phyloP scores from a whole-genome alignment of 2,888 invertebrate species.

The Patella pellucida region DNA sequence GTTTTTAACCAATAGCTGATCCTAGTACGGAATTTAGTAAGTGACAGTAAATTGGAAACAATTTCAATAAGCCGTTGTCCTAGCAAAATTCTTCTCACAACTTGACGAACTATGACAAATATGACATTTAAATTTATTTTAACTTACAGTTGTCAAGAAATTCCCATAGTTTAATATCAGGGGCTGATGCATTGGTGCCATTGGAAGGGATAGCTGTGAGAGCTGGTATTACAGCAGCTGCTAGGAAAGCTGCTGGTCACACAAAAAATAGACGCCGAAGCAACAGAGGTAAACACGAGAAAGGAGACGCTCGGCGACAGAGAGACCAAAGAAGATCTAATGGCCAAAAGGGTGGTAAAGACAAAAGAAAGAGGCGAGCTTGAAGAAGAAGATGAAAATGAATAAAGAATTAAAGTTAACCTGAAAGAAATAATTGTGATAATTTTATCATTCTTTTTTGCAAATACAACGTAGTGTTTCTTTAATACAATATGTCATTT shows the following conservation, averaged over 20 bases:
- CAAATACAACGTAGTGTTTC: too few relatives aligned
- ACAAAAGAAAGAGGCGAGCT: neutral
- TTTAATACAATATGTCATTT: too few relatives aligned
- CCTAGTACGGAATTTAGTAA: too few relatives aligned
- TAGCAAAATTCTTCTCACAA: too few relatives aligned
- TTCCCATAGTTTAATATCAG: neutral
- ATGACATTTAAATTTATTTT: neutral
- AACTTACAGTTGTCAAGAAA: neutral
- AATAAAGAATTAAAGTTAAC: too few relatives aligned
- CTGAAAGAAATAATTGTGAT: too few relatives aligned
- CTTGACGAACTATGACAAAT: too few relatives aligned
- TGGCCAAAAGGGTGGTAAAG: conserved; percentile 3
- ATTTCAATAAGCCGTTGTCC: too few relatives aligned
- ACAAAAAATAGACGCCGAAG: neutral
- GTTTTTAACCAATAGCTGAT: too few relatives aligned
- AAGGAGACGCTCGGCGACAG: neutral
- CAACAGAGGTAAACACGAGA: neutral
- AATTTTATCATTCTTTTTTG: too few relatives aligned
- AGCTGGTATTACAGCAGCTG: conserved; percentile 1
- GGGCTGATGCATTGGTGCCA: neutral
- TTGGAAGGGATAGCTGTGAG: neutral
- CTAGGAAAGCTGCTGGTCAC: neutral
- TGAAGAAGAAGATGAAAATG: too few relatives aligned
- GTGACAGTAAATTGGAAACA: too few relatives aligned
- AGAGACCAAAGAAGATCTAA: neutral